Conservation (phyloP, 2,888 invertebrate genomes). For the Nymphalis c-album region DNA sequence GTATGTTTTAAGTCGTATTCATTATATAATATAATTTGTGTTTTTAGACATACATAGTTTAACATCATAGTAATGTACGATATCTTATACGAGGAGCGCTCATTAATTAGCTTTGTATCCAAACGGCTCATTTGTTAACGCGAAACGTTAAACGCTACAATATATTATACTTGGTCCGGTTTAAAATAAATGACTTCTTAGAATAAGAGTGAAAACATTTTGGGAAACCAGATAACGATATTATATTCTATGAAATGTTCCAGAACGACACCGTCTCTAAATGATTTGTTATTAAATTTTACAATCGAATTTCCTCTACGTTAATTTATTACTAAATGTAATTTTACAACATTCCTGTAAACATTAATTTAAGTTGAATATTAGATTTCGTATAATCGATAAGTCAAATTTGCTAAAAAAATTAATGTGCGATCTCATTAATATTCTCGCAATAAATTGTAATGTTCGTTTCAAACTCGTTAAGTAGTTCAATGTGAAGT, state of each 20-base stretch:
- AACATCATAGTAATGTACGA: no score
- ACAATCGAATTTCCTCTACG: neutral
- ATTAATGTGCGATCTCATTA: neutral
- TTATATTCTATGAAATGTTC: conserved; percentile 17
- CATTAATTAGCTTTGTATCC: conserved; percentile 3
- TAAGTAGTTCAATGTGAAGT: conserved; percentile 6
- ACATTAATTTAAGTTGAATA: neutral
- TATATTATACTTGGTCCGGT: conserved; percentile 30
- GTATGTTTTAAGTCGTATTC: no score
- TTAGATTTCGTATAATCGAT: neutral
- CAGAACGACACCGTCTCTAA: neutral
- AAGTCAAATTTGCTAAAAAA: neutral
- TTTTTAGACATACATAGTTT: no score
- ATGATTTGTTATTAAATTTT: conserved; percentile 1
- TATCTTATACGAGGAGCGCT: neutral
- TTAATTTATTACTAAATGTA: neutral
- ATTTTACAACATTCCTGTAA: neutral
- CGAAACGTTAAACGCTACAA: neutral
- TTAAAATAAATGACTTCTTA: conserved; percentile 40
- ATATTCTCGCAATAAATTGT: conserved; percentile 11
- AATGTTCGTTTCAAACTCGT: conserved; percentile 16
- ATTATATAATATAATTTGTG: no score
- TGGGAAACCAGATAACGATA: conserved; percentile 18
- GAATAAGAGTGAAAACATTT: conserved; percentile 16
- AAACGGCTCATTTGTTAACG: neutral